phyloP scores from a whole-genome alignment of 2,113 vertebrate species.

The Arizona elegans region DNA sequence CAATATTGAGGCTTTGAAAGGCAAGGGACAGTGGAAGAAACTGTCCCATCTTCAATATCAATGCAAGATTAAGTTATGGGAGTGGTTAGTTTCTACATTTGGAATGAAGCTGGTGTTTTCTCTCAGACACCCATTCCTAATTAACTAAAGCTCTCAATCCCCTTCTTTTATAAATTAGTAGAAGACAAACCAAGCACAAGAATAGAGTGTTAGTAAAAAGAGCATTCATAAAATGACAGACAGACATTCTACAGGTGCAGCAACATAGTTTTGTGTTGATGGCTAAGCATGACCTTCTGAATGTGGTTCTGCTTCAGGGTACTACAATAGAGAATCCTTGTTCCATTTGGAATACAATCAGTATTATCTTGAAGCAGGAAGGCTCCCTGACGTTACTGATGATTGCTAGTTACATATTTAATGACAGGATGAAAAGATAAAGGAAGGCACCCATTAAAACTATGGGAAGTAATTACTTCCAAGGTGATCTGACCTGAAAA shows the following conservation, averaged over 20 bases:
- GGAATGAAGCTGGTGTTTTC: not conserved
- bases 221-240: not conserved
- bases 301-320: not conserved
- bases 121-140: not conserved
- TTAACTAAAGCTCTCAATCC: not conserved
- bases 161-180: not conserved
- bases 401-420: conserved; percentile 12
- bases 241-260: not conserved
- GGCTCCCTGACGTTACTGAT: not conserved
- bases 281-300: not conserved
- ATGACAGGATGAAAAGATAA: not conserved
- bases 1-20: not conserved
- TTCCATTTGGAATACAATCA: conserved; percentile 2
- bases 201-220: not conserved
- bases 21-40: not conserved
- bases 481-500: conserved; percentile 9
- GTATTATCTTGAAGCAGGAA: conserved; percentile 1
- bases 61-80: not conserved
- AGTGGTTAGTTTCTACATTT: not conserved
- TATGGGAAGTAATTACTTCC: not conserved
- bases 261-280: not conserved
- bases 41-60: not conserved
- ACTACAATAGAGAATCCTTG: not conserved
- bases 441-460: conserved; percentile 6
- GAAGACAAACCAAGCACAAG: not conserved